Conservation (phyloP, 2,113 vertebrate species). For the Harpagus bidentatus region DNA sequence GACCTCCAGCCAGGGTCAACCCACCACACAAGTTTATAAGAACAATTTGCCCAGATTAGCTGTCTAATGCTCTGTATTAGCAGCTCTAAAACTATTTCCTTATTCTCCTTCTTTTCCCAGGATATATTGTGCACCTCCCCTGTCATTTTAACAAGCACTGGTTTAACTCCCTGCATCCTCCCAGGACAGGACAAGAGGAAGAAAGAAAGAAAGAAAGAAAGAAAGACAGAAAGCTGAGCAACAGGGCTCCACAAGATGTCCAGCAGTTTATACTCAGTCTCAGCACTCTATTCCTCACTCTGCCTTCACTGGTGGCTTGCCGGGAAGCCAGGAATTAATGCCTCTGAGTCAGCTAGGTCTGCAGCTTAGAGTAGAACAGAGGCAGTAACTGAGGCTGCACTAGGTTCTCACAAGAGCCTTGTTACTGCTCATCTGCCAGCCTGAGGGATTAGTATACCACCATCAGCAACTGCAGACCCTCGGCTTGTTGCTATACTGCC, state of each 20-base stretch:
- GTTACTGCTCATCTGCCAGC: neutral
- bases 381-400: neutral
- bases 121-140: neutral
- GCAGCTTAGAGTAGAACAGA: neutral
- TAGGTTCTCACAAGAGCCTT: neutral
- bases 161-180: neutral
- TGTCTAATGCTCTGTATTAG: neutral
- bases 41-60: neutral
- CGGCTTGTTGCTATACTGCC: neutral
- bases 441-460: neutral
- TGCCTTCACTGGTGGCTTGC: neutral
- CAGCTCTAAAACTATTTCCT: neutral
- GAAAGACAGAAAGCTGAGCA: neutral
- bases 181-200: neutral
- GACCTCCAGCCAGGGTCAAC: too few species aligned
- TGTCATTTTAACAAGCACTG: neutral
- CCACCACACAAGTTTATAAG: neutral
- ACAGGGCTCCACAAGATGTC: neutral
- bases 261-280: neutral
- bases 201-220: too few species aligned
- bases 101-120: neutral
- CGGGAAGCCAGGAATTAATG: neutral
- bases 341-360: neutral
- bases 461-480: neutral
- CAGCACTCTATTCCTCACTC: neutral